Evolutionary conservation across 1,140 invertebrate species (phyloP).

Genomic region (Cherax quadricarinatus): DNA sequence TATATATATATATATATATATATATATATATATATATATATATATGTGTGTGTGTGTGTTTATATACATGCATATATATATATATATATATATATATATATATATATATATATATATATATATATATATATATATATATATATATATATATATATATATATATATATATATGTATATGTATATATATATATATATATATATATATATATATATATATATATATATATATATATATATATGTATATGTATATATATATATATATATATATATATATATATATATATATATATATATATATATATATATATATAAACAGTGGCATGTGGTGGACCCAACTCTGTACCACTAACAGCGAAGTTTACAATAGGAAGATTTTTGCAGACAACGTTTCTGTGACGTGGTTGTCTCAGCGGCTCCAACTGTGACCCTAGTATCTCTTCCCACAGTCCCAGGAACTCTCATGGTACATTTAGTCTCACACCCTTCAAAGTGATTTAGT

Average conservation of each 20-base stretch:
- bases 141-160: constrained; percentile 19
- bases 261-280: constrained; percentile 15
- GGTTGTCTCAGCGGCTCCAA: no score
- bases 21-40: constrained; percentile 38
- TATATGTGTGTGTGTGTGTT: no score
- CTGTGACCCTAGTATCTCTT: no score
- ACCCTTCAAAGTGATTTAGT: no score
- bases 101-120: constrained; percentile 33
- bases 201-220: constrained; percentile 42
- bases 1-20: constrained; percentile 33
- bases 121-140: constrained; percentile 34
- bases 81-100: constrained; percentile 12
- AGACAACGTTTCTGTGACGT: no score
- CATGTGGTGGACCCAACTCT: no score
- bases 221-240: constrained; percentile 15
- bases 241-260: constrained; percentile 11
- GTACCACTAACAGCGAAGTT: no score
- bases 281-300: constrained; percentile 26
- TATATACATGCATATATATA: constrained; percentile 33
- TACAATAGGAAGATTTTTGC: not conserved
- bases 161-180: constrained; percentile 5
- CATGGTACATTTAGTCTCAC: no score
- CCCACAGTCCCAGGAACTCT: no score
- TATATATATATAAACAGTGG: not conserved
- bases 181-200: constrained; percentile 29